These are phyloP conservation scores for Anarsia innoxiella DNA, from an alignment of 2,888 invertebrate species.

Conservation along the genomic window DNA sequence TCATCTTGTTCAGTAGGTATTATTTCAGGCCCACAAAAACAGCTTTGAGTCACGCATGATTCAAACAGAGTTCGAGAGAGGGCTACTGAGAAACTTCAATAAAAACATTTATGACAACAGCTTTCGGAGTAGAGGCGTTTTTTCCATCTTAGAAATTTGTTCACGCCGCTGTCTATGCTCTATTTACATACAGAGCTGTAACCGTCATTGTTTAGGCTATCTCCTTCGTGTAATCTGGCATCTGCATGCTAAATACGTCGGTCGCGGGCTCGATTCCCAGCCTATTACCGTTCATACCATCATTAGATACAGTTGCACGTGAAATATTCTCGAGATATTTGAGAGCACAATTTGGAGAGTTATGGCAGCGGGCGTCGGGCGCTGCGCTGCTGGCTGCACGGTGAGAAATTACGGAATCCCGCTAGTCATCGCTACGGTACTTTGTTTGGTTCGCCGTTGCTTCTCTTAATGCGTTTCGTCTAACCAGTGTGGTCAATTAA, in stretches of 20 bases:
- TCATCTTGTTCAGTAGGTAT: slow-evolving; percentile 38
- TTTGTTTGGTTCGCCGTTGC: slow-evolving; percentile 52
- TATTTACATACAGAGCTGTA: slow-evolving; percentile 54
- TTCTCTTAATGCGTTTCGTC: slow-evolving; percentile 64
- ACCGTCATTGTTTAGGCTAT: slow-evolving; percentile 66
- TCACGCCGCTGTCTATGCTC: slow-evolving; percentile 25
- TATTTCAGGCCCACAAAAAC: slow-evolving; percentile 39
- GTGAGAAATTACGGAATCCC: slow-evolving; percentile 64
- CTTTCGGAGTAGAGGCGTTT: slow-evolving; percentile 32
- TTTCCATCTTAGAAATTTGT: slow-evolving; percentile 39
- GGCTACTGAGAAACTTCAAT: slow-evolving; percentile 44
- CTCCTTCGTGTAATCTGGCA: slow-evolving; percentile 53
- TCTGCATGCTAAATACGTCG: slow-evolving; percentile 50
- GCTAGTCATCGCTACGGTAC: slow-evolving; percentile 69
- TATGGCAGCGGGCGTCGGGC: slow-evolving; percentile 23
- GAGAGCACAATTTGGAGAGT: slow-evolving; percentile 63
- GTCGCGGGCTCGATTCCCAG: slow-evolving; percentile 60
- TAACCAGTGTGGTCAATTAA: slow-evolving; percentile 62
- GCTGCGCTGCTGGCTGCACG: slow-evolving; percentile 31
- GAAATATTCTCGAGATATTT: slow-evolving; percentile 58
- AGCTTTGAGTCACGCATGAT: slow-evolving; percentile 55
- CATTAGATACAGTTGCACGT: slow-evolving; percentile 67
- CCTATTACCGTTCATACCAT: slow-evolving; percentile 55
- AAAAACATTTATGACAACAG: slow-evolving; percentile 40
- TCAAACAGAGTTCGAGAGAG: slow-evolving; percentile 44